Evolutionary conservation across 2,888 invertebrate genomes (phyloP).

Genomic region (Agriopis leucophaearia): DNA sequence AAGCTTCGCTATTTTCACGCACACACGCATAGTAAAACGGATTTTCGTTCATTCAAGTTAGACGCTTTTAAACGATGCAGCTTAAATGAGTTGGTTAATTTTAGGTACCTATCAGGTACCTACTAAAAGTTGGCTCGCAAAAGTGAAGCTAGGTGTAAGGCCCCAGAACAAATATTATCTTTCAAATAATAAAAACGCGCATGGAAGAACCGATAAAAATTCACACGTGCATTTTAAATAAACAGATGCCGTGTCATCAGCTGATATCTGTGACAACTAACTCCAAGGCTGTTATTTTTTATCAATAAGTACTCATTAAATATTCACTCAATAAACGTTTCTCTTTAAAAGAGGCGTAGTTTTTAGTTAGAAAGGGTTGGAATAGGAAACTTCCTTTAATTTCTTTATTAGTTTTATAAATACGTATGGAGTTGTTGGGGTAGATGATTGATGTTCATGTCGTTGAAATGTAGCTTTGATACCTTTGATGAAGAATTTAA

Average conservation of each 20-base stretch:
- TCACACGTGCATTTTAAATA: slow-evolving; percentile 14
- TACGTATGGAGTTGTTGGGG: neutral
- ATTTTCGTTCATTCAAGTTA: too few species aligned
- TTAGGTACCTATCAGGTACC: too few species aligned
- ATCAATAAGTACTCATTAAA: slow-evolving; percentile 10
- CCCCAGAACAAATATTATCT: too few species aligned
- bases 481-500: too few species aligned
- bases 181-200: neutral
- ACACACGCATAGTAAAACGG: too few species aligned
- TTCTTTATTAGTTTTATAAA: neutral
- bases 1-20: too few species aligned
- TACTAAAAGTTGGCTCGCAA: too few species aligned
- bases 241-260: slow-evolving; percentile 5
- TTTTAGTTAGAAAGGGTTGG: slow-evolving; percentile 1
- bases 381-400: neutral
- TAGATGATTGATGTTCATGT: too few species aligned
- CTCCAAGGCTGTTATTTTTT: slow-evolving; percentile 16
- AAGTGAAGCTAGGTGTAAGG: too few species aligned
- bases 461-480: too few species aligned
- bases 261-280: slow-evolving; percentile 12
- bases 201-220: neutral
- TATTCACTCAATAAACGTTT: slow-evolving; percentile 16
- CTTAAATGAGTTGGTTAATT: too few species aligned
- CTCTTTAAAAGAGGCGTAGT: neutral
- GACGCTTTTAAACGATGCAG: too few species aligned